Conservation (phyloP, 2,797 vertebrate species). For the Galago senegalensis region DNA sequence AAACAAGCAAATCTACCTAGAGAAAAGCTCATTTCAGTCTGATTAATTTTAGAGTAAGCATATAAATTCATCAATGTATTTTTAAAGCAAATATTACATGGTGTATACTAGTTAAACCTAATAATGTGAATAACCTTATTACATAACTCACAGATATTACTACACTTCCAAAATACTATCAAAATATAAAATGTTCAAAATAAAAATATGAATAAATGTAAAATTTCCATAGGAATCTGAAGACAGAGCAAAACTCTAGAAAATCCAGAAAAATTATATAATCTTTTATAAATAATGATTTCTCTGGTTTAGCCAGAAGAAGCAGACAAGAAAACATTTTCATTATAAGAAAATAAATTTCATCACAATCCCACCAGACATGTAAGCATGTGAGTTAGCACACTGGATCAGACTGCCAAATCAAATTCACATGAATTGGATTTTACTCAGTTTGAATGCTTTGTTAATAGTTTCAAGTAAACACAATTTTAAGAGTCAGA, state of each 20-base stretch:
- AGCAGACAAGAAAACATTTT: background rate
- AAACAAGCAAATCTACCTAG: background rate
- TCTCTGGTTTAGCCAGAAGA: background rate
- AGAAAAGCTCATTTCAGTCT: background rate
- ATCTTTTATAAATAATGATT: background rate
- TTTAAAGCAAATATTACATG: background rate
- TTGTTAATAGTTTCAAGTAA: background rate
- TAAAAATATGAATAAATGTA: background rate
- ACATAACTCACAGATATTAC: background rate
- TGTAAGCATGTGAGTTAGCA: background rate
- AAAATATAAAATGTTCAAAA: background rate
- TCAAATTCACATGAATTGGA: background rate
- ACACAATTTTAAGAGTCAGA: background rate
- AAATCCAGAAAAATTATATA: background rate
- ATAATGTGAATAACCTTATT: background rate
- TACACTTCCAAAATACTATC: background rate
- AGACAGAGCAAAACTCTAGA: background rate
- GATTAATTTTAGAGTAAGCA: slow-evolving; percentile 15
- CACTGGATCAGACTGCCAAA: background rate
- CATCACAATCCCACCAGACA: background rate
- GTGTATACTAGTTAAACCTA: background rate
- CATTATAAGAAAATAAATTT: background rate
- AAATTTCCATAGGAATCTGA: background rate
- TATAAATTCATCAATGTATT: background rate
- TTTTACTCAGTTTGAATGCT: background rate